Evolutionary conservation across 1,140 invertebrate species (phyloP).

Genomic region (Adelges cooleyi): DNA sequence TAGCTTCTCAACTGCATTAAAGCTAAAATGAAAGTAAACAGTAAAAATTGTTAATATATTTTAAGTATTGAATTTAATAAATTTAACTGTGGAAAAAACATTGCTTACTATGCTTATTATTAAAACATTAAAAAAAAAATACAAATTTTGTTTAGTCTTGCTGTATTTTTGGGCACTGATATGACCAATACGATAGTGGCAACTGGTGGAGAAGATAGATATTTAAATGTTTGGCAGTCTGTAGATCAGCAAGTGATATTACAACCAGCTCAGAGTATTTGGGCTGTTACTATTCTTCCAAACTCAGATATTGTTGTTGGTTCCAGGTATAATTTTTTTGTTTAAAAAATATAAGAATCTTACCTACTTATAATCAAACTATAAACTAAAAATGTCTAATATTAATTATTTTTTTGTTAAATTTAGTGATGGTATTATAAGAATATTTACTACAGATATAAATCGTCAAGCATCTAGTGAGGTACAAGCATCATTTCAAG

Average conservation of each 20-base stretch:
- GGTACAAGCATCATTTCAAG: conserved; percentile 51
- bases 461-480: conserved; percentile 52
- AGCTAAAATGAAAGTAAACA: too few relatives aligned
- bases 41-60: too few relatives aligned
- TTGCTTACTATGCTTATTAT: too few relatives aligned
- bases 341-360: too few relatives aligned
- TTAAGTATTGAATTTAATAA: too few relatives aligned
- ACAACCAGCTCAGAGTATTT: conserved; percentile 77
- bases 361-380: conserved; percentile 31
- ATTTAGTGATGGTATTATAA: conserved; percentile 67
- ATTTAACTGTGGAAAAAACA: too few relatives aligned
- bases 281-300: conserved; percentile 64
- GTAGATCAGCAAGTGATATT: conserved; percentile 57
- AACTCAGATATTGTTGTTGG: conserved; percentile 89
- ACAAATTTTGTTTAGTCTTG: conserved; percentile 27
- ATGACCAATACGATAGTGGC: conserved; percentile 40
- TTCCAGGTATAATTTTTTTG: conserved; percentile 47
- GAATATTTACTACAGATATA: conserved; percentile 68
- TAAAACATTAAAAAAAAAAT: too few relatives aligned
- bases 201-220: conserved; percentile 75
- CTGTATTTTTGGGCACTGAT: conserved; percentile 19
- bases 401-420: too few relatives aligned
- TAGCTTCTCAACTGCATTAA: too few relatives aligned
- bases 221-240: conserved; percentile 70
- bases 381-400: conserved; percentile 16